Base-by-base conservation (phyloP, 2,113 vertebrate genomes). In the Ailurus styani region DNA sequence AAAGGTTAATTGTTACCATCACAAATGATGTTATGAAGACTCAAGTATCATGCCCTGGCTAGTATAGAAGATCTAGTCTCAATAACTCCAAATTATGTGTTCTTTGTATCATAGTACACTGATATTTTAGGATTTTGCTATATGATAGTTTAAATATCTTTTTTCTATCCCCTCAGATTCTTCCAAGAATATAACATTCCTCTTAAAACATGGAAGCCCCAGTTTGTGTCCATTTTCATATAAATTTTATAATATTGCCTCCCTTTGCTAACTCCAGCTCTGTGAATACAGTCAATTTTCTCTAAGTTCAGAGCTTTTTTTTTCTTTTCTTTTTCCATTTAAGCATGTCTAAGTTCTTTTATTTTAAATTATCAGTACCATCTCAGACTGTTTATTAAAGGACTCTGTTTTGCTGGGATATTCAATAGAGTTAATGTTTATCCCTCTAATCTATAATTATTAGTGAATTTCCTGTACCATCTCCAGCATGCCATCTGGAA, bases 311-410 rank as follows among this genome's bases (percentile, higher is more conserved):
- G 25, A 88, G 10, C 0, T 40, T 40, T 3, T 21, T n/a, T 11
- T 37, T 12, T 31, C 62, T 23, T 45, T 29, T 21, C n/a, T 45
- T 40, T 64, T 60, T 75, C 42, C 73, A 42, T 45, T 40, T 34
- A 90, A 9, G 23, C 45, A 37, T 11, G 0, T 68, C 45, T 40
- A 25, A 52, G 50, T 68, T 29, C 23, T 85, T 87, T 90, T n/a
- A 85, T 95, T 66, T 94, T 93, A 84, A 93, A 50, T 93, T 91
- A 62, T 90, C 93, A 97, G n/a, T 7, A 70, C 17, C 17, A 64
- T 97, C 62, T 94, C 66, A 7, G n/a, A 42, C n/a, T 72, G 21
- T 75, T 87, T 87, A 94, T 84, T 70, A 79, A 84, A 91, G 10
- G 47, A 54, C 27, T 73, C 34, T 78, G 34, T 50, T 84, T 90